Percentiles rank a stretch among this genome's conserved stretches.
Conservation (phyloP, 2,113 vertebrate species). For the Periophthalmodon schlosseri region DNA sequence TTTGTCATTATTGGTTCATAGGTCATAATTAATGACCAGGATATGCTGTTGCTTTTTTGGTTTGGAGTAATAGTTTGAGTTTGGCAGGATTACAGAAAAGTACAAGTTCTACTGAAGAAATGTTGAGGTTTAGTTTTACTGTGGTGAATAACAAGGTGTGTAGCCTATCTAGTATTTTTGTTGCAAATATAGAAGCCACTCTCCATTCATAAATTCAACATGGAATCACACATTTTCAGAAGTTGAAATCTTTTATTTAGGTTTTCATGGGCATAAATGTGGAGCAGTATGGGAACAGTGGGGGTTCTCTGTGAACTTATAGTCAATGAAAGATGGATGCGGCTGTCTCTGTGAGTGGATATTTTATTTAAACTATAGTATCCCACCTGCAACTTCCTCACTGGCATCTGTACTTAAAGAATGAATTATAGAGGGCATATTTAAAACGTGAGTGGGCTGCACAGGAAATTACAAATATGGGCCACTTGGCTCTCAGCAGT, state of each 20-base stretch:
- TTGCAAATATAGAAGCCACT: background rate
- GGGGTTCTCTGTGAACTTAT: background rate
- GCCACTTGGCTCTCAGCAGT: background rate
- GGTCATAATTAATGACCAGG: background rate
- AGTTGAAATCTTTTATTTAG: background rate
- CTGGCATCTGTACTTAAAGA: background rate
- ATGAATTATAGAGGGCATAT: conserved; percentile 4
- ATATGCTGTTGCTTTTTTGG: no score
- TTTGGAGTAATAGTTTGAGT: background rate
- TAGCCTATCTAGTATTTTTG: background rate
- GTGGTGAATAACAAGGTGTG: background rate
- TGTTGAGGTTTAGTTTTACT: background rate
- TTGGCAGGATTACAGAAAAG: background rate
- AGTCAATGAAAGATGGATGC: conserved; percentile 18
- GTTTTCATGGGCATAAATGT: background rate
- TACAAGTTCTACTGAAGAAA: background rate
- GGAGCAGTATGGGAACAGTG: background rate
- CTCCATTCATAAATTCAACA: background rate
- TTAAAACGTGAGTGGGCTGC: background rate
- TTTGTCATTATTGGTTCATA: background rate
- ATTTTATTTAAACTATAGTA: conserved; percentile 12
- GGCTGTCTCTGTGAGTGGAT: conserved; percentile 15
- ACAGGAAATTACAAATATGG: conserved; percentile 2
- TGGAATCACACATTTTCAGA: background rate
- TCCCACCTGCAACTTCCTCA: background rate